These are phyloP conservation scores for Trachurus trachurus DNA, from an alignment of 2,797 vertebrate species.

Conservation along the genomic window DNA sequence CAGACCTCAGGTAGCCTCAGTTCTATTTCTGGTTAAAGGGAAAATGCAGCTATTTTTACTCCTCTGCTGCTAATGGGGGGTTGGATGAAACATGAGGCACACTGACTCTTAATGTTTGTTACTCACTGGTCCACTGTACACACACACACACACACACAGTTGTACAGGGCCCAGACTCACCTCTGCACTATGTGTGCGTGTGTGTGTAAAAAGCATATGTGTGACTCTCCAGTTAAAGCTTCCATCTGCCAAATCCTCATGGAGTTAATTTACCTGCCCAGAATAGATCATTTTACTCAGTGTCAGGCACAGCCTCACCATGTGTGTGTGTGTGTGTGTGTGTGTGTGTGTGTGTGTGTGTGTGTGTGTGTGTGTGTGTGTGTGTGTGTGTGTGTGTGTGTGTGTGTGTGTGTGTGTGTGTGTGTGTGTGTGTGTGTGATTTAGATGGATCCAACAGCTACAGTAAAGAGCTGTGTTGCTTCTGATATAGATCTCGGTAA, in stretches of 20 bases:
- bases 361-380: too few relatives aligned
- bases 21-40: constrained; percentile 47
- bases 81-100: constrained; percentile 11
- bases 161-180: neutral
- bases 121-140: neutral
- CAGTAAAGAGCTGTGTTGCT: too few relatives aligned
- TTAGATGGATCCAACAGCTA: too few relatives aligned
- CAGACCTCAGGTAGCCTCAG: constrained; percentile 29
- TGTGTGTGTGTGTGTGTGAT: too few relatives aligned
- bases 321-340: too few relatives aligned
- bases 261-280: neutral
- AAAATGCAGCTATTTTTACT: constrained; percentile 49
- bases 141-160: neutral
- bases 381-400: too few relatives aligned
- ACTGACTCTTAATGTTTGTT: neutral
- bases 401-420: too few relatives aligned
- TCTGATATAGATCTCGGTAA: too few relatives aligned
- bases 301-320: neutral
- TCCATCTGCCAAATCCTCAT: neutral
- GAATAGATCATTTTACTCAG: neutral
- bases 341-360: too few relatives aligned
- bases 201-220: neutral
- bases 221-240: neutral
- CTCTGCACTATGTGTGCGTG: neutral
- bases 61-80: constrained; percentile 14